Percentiles rank a stretch among this genome's conserved stretches.
These are phyloP conservation scores for Hypanus sabinus DNA, from an alignment of 2,113 vertebrate genomes.

Conservation along the genomic window DNA sequence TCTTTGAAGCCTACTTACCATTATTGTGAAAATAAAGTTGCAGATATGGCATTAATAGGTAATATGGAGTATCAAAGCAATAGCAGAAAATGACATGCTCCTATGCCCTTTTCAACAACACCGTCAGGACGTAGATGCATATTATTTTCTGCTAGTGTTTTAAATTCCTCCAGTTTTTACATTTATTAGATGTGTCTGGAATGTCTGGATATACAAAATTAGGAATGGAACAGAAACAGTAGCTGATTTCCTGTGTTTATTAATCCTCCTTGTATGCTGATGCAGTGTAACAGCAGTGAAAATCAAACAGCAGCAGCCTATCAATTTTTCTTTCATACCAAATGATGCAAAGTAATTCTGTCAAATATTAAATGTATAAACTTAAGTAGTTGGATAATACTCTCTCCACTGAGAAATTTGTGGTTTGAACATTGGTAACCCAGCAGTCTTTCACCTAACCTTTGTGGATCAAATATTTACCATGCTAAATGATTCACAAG, in stretches of 20 bases:
- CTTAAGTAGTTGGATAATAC: neutral
- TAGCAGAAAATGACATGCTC: no score
- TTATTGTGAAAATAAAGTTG: neutral
- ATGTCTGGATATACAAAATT: neutral
- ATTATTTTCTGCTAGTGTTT: neutral
- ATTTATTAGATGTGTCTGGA: neutral
- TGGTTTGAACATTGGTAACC: neutral
- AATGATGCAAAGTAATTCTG: neutral
- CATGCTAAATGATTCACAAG: neutral
- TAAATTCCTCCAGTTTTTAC: neutral
- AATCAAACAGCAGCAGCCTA: neutral
- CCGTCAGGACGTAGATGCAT: neutral
- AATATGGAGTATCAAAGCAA: no score
- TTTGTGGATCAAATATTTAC: neutral
- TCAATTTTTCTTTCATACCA: neutral
- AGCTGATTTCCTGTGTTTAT: neutral
- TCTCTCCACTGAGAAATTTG: neutral
- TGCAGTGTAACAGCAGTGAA: neutral
- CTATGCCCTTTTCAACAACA: no score
- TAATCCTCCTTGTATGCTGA: neutral
- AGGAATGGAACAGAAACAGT: neutral
- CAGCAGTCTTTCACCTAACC: neutral
- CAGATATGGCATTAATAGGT: no score
- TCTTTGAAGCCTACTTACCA: neutral
- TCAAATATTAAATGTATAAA: neutral